These are phyloP conservation scores for Chaetodon trifascialis DNA, from an alignment of 2,113 vertebrate genomes.

Conservation along the genomic window DNA sequence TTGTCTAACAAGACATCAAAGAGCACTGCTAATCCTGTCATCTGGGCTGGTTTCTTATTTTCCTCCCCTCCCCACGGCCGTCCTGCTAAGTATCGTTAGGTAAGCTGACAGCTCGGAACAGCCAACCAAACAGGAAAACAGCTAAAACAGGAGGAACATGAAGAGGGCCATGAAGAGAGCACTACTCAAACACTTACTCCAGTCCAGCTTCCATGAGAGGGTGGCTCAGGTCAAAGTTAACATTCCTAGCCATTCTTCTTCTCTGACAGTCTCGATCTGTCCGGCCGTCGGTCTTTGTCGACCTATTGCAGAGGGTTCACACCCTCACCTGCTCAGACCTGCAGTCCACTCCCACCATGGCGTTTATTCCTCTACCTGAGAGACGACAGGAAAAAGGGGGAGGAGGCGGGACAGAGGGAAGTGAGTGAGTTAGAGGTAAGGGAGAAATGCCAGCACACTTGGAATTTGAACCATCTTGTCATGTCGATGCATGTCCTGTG, in stretches of 20 bases:
- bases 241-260: constrained; percentile 70
- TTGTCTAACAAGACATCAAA: constrained; percentile 1
- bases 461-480: constrained; percentile 40
- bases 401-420: background rate
- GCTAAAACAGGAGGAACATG: background rate
- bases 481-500: constrained; percentile 51
- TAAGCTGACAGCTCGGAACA: background rate
- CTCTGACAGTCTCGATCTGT: background rate
- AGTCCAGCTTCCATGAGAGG: constrained; percentile 63
- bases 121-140: constrained; percentile 1
- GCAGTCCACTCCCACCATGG: constrained; percentile 66
- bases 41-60: background rate
- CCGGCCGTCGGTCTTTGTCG: background rate
- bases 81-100: background rate
- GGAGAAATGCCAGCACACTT: constrained; percentile 16
- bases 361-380: constrained; percentile 44
- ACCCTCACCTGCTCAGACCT: constrained; percentile 47
- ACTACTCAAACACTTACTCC: constrained; percentile 76
- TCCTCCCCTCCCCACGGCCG: background rate
- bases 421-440: background rate
- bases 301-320: constrained; percentile 51
- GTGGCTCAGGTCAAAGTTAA: constrained; percentile 67
- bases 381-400: background rate
- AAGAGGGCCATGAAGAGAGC: constrained; percentile 2
- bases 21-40: constrained; percentile 4